Base-by-base conservation (phyloP, 2,113 vertebrate species). In the Pelusios castaneus region DNA sequence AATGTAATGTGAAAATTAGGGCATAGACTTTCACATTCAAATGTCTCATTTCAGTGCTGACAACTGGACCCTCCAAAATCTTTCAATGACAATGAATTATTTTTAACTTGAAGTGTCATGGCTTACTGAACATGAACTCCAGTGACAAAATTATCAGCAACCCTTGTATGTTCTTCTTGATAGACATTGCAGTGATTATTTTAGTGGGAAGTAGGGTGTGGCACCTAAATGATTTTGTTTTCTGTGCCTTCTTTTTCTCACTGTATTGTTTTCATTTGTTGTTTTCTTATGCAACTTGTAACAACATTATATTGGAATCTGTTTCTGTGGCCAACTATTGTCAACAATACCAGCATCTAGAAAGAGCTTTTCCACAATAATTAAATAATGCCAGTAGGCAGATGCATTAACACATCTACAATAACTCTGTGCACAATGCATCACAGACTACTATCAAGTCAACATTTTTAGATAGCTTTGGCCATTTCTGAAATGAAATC, bases 41-140 rank as follows among this genome's bases (percentile, higher is more conserved):
- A 95, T 84, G 16, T 76, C 70, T 83, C 45, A 55, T 76, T 82
- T 13, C 85, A 80, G 0, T 3, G 2, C 31, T 92, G 89, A 90
- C 86, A 94, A 94, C 97, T 92, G 56, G 77, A 67, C 21, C 91
- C 56, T 22, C 16, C 49, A 77, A 45, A 76, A 89, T 52, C 84
- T 89, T 91, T 91, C 49, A 25, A 85, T 84, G 73, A 54, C 38
- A 87, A 95, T 22, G 83, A 56, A 85, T 54, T 88, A 13, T 6
- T 89, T 16, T 54, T 56, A 60, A 16, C 75, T 0, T 7, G 25
- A 22, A 70, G 84, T 79, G 54, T 5, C 3, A 1, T 41, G 85
- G 70, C 1, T 8, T 83, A 79, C 75, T 51, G 63, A 87, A 82
- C 47, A 79, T 79, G 43, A 52, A 41, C 6, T 58, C 29, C 54